Evolutionary conservation across 2,113 vertebrate genomes (phyloP), one percentile per base, ranked within the genome.

Genomic region (Vireo altiloquus): DNA sequence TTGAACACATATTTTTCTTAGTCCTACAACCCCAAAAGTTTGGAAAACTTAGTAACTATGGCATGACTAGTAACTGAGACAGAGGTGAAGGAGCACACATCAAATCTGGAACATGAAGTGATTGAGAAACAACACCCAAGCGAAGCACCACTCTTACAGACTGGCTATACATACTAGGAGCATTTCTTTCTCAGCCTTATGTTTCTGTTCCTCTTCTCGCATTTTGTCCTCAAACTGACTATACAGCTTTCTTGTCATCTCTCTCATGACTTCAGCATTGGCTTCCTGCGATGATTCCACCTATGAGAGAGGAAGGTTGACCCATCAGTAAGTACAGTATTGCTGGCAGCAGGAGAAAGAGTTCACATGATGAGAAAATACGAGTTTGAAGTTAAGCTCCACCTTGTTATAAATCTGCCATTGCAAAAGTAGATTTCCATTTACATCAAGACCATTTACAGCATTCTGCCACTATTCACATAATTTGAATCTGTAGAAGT

Each of bases 161-260:
- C n/a, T 35, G 14, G 17, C 24, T 23, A 1, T 42, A 97, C 98
- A 1, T 97, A 99, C 99, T 97, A 99, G 98, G 22, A 99, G 98
- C 6, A 97, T 98, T 97, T 99, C 98, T 53, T 98, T 98, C 97
- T 99, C 99, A 5, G 98, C 97, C 28, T 96, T 97, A 97, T 99
- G 99, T 74, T 97, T 98, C 87, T 49, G 96, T 74, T 99, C 98
- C 81, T 99, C 98, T 81, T 98, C 97, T 30, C 70, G 96, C 71
- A 99, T 97, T 94, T 98, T 98, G 37, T 99, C 98, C 27, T 99
- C 98, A 4, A 98, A 98, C 50, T 99, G 98, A 84, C 90, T 97
- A 71, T 99, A 98, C 3, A 99, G 98, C 87, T 98, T 99, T 83
- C 86, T 97, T 37, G 99, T 99, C 97, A 99, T 97, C 90, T 99